Evolutionary conservation across 2,888 invertebrate species (phyloP).

Genomic region (Brenthis daphne): DNA sequence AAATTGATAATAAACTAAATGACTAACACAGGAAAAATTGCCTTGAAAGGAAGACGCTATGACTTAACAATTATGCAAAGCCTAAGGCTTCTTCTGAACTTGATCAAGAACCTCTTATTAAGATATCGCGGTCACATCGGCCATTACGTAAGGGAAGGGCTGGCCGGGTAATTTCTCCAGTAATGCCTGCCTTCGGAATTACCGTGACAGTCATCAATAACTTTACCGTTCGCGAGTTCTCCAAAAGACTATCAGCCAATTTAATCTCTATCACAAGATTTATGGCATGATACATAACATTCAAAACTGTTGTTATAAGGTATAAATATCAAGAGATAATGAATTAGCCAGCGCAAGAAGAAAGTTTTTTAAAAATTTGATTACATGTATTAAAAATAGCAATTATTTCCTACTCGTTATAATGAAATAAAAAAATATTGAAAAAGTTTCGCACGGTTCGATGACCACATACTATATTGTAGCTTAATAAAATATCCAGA

Average conservation of each 20-base stretch:
- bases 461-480: slow-evolving; percentile 34
- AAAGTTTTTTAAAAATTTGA: not conserved
- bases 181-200: slow-evolving; percentile 59
- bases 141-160: slow-evolving; percentile 64
- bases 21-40: not conserved
- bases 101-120: slow-evolving; percentile 78
- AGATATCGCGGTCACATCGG: slow-evolving; percentile 76
- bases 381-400: slow-evolving; percentile 2
- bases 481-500: slow-evolving; percentile 47
- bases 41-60: slow-evolving; percentile 39
- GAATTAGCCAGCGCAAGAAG: slow-evolving; percentile 7
- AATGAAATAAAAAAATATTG: not conserved
- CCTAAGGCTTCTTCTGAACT: slow-evolving; percentile 56
- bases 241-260: slow-evolving; percentile 61
- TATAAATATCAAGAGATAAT: slow-evolving; percentile 21
- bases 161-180: slow-evolving; percentile 56
- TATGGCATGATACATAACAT: slow-evolving; percentile 28
- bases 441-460: slow-evolving; percentile 37
- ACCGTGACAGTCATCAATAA: slow-evolving; percentile 73
- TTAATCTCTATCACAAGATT: slow-evolving; percentile 36
- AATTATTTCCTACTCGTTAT: not conserved
- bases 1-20: not conserved
- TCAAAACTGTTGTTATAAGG: slow-evolving; percentile 29
- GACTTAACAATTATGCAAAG: slow-evolving; percentile 75
- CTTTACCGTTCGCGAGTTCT: slow-evolving; percentile 63